Percentiles rank a stretch among this genome's conserved stretches.
Evolutionary conservation across 2,797 vertebrate genomes (phyloP).

Genomic region (Mus minutoides): DNA sequence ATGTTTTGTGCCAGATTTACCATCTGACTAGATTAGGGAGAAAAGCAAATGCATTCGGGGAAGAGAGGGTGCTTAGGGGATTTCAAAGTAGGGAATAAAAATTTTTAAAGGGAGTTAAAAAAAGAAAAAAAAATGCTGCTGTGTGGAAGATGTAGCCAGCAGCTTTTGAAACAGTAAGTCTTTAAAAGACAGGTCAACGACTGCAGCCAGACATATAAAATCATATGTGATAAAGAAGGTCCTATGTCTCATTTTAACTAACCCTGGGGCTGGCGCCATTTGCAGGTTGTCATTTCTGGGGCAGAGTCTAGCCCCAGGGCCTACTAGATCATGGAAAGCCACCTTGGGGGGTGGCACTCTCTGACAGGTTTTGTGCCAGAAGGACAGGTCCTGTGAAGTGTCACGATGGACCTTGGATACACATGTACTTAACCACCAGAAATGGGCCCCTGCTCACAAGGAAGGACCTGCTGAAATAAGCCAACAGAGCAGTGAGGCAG

Average conservation of each 20-base stretch:
- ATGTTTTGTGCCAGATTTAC: constrained; percentile 74
- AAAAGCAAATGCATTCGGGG: constrained; percentile 73
- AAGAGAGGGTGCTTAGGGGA: constrained; percentile 66
- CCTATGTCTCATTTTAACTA: neutral
- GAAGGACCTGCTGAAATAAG: constrained; percentile 29
- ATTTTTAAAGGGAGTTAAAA: neutral
- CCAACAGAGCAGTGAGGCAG: constrained; percentile 2
- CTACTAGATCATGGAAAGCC: neutral
- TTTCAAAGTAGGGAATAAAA: constrained; percentile 66
- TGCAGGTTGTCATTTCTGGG: neutral
- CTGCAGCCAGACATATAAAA: constrained; percentile 18
- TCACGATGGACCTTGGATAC: neutral
- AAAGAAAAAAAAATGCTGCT: neutral
- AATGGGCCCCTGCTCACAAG: neutral
- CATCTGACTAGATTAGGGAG: constrained; percentile 78
- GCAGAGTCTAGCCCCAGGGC: neutral
- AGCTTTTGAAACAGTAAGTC: constrained; percentile 32
- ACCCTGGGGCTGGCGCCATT: neutral
- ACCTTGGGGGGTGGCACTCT: neutral
- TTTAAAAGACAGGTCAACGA: constrained; percentile 55
- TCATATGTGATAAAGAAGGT: neutral
- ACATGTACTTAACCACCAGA: neutral
- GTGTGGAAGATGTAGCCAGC: neutral
- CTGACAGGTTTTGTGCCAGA: neutral
- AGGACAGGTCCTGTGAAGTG: neutral